These are phyloP conservation scores for Cossypha dichroa DNA, from an alignment of 2,797 vertebrate species.

Conservation along the genomic window DNA sequence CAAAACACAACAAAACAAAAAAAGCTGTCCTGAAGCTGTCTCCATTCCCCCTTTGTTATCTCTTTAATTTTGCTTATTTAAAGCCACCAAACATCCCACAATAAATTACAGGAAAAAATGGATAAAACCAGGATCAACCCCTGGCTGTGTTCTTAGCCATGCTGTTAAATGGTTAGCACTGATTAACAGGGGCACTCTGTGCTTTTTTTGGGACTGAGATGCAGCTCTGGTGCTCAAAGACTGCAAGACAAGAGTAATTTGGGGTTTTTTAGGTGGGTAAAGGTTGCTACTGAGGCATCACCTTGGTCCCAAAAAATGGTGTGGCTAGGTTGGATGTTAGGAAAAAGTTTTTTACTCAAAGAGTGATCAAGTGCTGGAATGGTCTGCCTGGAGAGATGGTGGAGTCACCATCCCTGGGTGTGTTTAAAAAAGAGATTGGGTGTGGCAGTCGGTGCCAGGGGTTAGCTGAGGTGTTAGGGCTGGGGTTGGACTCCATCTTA, in stretches of 20 bases:
- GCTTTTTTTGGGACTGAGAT: background rate
- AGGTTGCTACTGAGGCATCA: background rate
- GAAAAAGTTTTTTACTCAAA: no score
- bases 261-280: background rate
- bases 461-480: no score
- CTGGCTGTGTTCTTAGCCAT: background rate
- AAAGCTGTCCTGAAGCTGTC: background rate
- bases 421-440: no score
- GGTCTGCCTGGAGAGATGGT: no score
- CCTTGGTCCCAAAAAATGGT: no score
- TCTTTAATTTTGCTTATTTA: background rate
- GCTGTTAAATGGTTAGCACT: background rate
- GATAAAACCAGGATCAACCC: background rate
- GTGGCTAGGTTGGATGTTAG: no score
- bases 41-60: background rate
- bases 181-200: fast-evolving
- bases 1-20: background rate
- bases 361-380: no score
- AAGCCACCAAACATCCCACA: background rate
- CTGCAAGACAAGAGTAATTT: background rate
- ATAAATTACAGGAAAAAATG: background rate
- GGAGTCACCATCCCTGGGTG: no score
- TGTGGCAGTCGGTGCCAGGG: no score
- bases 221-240: background rate
- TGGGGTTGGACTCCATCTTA: no score